Base-by-base conservation (phyloP, 1,140 invertebrate genomes). In the Drosophila ficusphila region DNA sequence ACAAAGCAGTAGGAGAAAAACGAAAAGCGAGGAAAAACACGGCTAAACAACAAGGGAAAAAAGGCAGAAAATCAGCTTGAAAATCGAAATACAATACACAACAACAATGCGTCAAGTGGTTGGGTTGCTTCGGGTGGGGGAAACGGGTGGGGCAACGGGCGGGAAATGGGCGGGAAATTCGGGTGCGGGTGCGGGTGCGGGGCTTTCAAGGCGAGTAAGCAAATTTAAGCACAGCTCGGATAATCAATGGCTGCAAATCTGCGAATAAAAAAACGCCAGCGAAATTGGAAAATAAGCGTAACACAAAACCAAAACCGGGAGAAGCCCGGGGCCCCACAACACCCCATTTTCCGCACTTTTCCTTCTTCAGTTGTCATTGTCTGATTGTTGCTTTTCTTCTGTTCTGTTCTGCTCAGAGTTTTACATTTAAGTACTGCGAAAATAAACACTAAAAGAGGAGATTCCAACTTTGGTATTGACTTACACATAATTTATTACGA, bases 251-350 rank as follows among this genome's bases (percentile, higher is more conserved):
- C 67, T 73, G 60, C 56, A 60, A 75, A 67, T 68, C 68, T 41
- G 56, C 53, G 41, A n/a, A 23, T 14, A 52, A 62, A 33, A 44
- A 56, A 27, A 67, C 56, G 64, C 25, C 38, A 67, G 58, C 72
- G 56, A 86, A 86, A 86, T 88, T 88, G 82, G 73, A 88, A 89
- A 89, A 89, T 89, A 89, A 89, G 85, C 85, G 85, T 85, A 89
- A 85, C 79, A 89, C 73, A 89, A 89, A 89, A 89, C 85, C 76
- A 60, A 49, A 48, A 27, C 18, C 42, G 76, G 57, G 69, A 83
- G 75, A 51, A 58, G 67, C 52, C 60, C 58, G 56, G 57, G 56
- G 67, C 57, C 33, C 47, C 51, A 73, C 51, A 65, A 68, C 46
- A 47, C 23, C 39, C 39, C 12, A 12, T 11, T 47, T 31, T 27